Evolutionary conservation across 2,888 invertebrate species (phyloP).

Genomic region (Apocheima hispidaria): DNA sequence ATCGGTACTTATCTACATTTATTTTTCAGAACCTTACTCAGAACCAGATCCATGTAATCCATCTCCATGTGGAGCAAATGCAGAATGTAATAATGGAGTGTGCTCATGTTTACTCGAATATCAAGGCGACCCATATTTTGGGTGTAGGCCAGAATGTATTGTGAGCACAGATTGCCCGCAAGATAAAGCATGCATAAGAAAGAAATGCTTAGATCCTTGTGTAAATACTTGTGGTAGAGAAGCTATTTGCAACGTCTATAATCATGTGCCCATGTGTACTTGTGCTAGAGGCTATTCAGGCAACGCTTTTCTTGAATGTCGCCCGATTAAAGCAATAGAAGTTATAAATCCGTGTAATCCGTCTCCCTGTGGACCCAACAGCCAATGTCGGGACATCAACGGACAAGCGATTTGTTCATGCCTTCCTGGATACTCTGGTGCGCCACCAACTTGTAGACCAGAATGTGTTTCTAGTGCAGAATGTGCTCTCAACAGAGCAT

Average conservation of each 20-base stretch:
- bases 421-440: slow-evolving; percentile 88
- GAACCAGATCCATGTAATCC: slow-evolving; percentile 87
- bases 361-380: slow-evolving; percentile 90
- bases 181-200: slow-evolving; percentile 89
- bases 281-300: slow-evolving; percentile 88
- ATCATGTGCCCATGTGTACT: slow-evolving; percentile 86
- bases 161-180: slow-evolving; percentile 90
- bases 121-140: slow-evolving; percentile 91
- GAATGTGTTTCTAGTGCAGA: slow-evolving; percentile 90
- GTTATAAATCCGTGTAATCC: slow-evolving; percentile 88
- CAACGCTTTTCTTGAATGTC: slow-evolving; percentile 89
- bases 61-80: slow-evolving; percentile 90
- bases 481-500: slow-evolving; percentile 88
- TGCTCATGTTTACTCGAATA: slow-evolving; percentile 91
- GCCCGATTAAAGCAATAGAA: slow-evolving; percentile 68
- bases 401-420: slow-evolving; percentile 91
- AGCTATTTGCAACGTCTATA: slow-evolving; percentile 90
- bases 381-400: slow-evolving; percentile 88
- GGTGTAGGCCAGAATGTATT: slow-evolving; percentile 93
- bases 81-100: slow-evolving; percentile 88
- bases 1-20: not conserved
- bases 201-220: slow-evolving; percentile 93
- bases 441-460: slow-evolving; percentile 90
- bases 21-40: slow-evolving; percentile 56
- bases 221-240: slow-evolving; percentile 91